Evolutionary conservation across 2,888 invertebrate species (phyloP).

Genomic region (Parapristionchus giblindavisi): DNA sequence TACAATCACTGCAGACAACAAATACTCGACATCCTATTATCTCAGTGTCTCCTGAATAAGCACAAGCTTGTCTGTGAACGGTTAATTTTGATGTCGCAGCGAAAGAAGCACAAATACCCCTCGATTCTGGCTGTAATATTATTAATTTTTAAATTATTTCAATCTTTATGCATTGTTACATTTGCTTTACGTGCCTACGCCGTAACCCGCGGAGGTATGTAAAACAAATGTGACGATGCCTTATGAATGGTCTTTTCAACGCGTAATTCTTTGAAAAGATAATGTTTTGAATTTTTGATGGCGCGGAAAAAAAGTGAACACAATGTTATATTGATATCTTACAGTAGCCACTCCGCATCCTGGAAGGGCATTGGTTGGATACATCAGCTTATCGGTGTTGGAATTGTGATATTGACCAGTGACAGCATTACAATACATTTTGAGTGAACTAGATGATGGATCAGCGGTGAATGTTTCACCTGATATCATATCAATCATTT

Average conservation of each 20-base stretch:
- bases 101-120: neutral
- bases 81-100: neutral
- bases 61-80: neutral
- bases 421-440: neutral
- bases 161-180: too few relatives aligned
- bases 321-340: neutral
- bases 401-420: neutral
- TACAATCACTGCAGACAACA: neutral
- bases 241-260: too few relatives aligned
- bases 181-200: too few relatives aligned
- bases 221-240: too few relatives aligned
- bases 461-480: neutral
- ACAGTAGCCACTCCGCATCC: neutral
- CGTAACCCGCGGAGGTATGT: too few relatives aligned
- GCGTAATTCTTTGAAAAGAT: too few relatives aligned
- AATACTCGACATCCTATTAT: constrained; percentile 4
- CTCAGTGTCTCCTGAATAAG: neutral
- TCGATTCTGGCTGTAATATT: neutral
- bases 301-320: too few relatives aligned
- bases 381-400: neutral
- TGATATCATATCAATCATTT: neutral
- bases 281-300: too few relatives aligned
- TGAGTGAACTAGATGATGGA: neutral
- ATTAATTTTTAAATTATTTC: neutral
- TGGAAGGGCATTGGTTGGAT: neutral